A percentile compares a stretch with the other conserved stretches of the same genome.
These are phyloP conservation scores for Minunthozetes semirufus DNA, from an alignment of 2,888 invertebrate genomes.

Conservation along the genomic window DNA sequence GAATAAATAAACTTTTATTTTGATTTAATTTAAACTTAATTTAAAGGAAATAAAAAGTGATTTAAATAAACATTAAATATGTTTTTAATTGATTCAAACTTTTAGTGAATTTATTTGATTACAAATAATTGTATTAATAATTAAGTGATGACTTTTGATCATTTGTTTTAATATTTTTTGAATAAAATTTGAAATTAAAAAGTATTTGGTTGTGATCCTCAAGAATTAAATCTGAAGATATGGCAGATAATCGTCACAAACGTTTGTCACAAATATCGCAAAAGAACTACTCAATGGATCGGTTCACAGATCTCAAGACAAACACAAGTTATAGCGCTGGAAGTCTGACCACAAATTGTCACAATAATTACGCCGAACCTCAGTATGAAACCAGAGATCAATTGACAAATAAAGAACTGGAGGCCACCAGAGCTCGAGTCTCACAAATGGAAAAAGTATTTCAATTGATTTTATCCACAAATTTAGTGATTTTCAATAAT, in stretches of 20 bases:
- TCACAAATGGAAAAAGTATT: constrained; percentile 88
- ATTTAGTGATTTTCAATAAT: background rate
- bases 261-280: background rate
- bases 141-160: too few species aligned
- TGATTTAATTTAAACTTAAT: too few species aligned
- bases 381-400: constrained; percentile 40
- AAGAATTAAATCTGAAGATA: background rate
- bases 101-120: too few species aligned
- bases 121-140: too few species aligned
- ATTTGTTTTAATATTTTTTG: too few species aligned
- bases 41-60: too few species aligned
- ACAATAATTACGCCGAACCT: constrained; percentile 39
- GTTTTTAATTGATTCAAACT: too few species aligned
- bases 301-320: constrained; percentile 2
- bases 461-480: background rate
- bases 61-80: too few species aligned
- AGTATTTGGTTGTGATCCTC: background rate
- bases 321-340: background rate
- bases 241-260: constrained; percentile 4
- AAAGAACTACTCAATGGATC: background rate
- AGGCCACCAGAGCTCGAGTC: constrained; percentile 85
- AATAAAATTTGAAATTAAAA: background rate
- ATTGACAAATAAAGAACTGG: constrained; percentile 59
- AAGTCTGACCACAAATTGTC: constrained; percentile 27
- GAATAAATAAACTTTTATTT: too few species aligned